These are phyloP conservation scores for Drymonia ruficornis DNA, from an alignment of 2,888 invertebrate species.

Conservation along the genomic window DNA sequence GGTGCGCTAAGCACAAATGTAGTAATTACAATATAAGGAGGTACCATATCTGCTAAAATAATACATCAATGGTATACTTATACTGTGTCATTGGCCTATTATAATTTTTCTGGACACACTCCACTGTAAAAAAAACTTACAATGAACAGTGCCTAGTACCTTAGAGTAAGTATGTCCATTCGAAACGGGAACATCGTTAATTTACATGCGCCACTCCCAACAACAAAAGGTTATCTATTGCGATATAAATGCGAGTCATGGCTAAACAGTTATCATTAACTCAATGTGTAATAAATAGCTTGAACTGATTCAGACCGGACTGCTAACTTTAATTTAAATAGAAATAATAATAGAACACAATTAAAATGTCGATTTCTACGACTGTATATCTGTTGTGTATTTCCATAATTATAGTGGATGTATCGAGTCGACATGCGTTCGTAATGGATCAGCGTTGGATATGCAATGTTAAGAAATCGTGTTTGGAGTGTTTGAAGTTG, in stretches of 20 bases:
- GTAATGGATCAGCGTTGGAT: conserved; percentile 62
- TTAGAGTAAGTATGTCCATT: background rate
- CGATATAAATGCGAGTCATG: conserved; percentile 63
- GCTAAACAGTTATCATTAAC: conserved; percentile 54
- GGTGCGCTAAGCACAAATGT: too few relatives aligned
- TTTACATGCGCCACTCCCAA: conserved; percentile 47
- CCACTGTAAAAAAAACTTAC: too few relatives aligned
- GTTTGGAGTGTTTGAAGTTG: conserved; percentile 65
- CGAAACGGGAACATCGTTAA: conserved; percentile 31
- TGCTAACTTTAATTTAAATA: background rate
- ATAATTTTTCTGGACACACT: background rate
- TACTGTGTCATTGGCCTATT: too few relatives aligned
- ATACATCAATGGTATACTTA: too few relatives aligned
- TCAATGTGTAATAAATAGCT: conserved; percentile 3
- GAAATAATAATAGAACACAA: conserved; percentile 4
- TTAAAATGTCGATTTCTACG: conserved; percentile 34
- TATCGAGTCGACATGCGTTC: conserved; percentile 36
- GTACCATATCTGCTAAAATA: too few relatives aligned
- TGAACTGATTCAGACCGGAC: background rate
- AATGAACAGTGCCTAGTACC: too few relatives aligned
- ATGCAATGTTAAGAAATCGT: conserved; percentile 67
- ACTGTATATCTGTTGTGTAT: conserved; percentile 33
- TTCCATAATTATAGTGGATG: conserved; percentile 31
- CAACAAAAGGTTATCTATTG: conserved; percentile 70
- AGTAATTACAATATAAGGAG: too few relatives aligned